These are phyloP conservation scores for Tetragonula clypearis DNA, from an alignment of 1,140 invertebrate genomes.

Conservation along the genomic window DNA sequence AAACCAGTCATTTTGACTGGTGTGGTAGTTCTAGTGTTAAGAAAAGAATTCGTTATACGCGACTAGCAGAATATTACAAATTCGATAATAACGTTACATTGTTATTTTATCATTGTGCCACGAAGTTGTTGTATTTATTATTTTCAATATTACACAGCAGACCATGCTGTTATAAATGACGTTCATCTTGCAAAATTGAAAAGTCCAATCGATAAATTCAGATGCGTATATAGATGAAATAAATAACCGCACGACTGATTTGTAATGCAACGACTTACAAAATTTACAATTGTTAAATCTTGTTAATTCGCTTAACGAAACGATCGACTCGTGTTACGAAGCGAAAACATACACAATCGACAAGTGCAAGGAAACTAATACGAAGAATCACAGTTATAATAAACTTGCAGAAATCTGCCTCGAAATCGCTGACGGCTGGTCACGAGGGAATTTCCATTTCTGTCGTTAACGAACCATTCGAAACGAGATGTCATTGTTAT, in stretches of 20 bases:
- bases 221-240: background rate
- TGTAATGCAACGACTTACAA: background rate
- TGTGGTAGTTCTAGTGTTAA: no score
- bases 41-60: no score
- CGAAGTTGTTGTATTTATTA: background rate
- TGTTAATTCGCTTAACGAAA: background rate
- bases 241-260: background rate
- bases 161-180: no score
- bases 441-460: background rate
- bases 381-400: no score
- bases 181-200: background rate
- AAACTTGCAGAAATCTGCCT: background rate
- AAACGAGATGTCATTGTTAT: background rate
- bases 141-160: no score
- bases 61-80: background rate
- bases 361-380: background rate
- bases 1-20: no score
- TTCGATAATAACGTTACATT: background rate
- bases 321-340: background rate
- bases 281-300: background rate
- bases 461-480: conserved; percentile 12
- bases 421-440: background rate
- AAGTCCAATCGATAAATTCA: background rate
- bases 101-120: background rate
- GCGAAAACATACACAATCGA: no score